Evolutionary conservation across 2,113 vertebrate species (phyloP), one percentile per base, ranked within the genome.

Genomic region (Epinephelus moara): DNA sequence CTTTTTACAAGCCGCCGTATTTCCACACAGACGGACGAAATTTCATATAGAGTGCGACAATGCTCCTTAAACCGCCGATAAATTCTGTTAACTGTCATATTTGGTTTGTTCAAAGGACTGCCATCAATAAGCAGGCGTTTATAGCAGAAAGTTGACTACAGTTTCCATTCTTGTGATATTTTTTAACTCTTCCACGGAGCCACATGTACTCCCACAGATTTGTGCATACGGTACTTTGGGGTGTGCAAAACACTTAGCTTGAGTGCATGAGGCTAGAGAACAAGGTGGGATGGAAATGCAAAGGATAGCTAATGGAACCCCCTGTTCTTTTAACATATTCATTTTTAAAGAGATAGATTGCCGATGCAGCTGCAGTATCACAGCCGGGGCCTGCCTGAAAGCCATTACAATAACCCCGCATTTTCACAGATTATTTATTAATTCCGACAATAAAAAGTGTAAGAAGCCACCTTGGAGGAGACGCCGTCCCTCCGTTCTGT

Each of bases 381-480:
- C 85, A 85, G 71, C 78, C 79, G 52, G 82, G 84, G 33, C 80
- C 76, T 70, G 87, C 88, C 92, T 91, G 89, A 95, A 93, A 95
- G 93, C 94, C 94, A 94, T 93, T 94, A 90, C 93, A 93, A 93
- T 95, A 92, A 93, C 77, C 86, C 79, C 66, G 83, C 93, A 95
- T 93, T 95, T 93, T 91, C 89, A 84, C 84, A 86, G 92, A 95
- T 95, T 90, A 96, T 93, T 96, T 96, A 96, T 96, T 96, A 89
- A 96, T 95, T 70, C 85, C 59, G 49, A 85, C 85, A 75, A 81
- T 53, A 89, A 70, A 81, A 96, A 85, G 91, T 93, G 94, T 87
- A 89, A 94, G 91, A 94, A 93, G 88, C 90, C 84, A 84, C 86
- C 86, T 82, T 85, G 63, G 75, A 90, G 82, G 87, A 85, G 83